Conservation (phyloP, 2,888 invertebrate genomes). For the Fissipunctia ypsillon region DNA sequence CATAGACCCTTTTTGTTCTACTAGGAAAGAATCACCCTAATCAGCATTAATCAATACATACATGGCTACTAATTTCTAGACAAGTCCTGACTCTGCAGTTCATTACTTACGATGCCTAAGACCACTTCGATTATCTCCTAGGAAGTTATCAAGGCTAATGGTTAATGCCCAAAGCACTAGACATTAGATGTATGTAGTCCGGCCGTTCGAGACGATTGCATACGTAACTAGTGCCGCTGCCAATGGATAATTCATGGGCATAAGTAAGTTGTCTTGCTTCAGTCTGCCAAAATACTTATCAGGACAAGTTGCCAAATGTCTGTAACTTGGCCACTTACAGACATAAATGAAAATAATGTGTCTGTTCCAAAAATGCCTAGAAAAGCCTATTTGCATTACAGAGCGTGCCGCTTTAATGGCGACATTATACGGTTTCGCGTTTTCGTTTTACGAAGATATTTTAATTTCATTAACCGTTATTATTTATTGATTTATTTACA, state of each 20-base stretch:
- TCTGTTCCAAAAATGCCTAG: conserved; percentile 11
- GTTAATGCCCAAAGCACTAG: neutral
- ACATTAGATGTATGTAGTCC: neutral
- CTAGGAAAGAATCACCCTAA: neutral
- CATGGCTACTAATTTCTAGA: neutral
- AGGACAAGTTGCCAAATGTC: conserved; percentile 40
- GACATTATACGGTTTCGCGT: too few relatives aligned
- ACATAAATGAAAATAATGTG: conserved; percentile 47
- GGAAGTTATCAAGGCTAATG: conserved; percentile 13
- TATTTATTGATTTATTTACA: too few relatives aligned
- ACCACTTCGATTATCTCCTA: neutral
- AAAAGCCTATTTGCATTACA: too few relatives aligned
- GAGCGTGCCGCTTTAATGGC: too few relatives aligned
- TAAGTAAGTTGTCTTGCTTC: conserved; percentile 13
- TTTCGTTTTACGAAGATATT: too few relatives aligned
- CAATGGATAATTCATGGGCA: conserved; percentile 23
- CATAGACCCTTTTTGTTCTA: neutral
- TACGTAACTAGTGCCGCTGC: conserved; percentile 5
- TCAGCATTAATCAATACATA: neutral
- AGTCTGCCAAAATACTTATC: conserved; percentile 42
- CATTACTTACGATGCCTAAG: neutral
- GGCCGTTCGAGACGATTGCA: neutral
- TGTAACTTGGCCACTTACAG: conserved; percentile 35
- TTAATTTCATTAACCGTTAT: too few relatives aligned
- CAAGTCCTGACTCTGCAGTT: neutral